Percentiles rank a stretch among this genome's conserved stretches.
phyloP scores from a whole-genome alignment of 1,140 invertebrate genomes.

The Notospermus geniculatus region DNA sequence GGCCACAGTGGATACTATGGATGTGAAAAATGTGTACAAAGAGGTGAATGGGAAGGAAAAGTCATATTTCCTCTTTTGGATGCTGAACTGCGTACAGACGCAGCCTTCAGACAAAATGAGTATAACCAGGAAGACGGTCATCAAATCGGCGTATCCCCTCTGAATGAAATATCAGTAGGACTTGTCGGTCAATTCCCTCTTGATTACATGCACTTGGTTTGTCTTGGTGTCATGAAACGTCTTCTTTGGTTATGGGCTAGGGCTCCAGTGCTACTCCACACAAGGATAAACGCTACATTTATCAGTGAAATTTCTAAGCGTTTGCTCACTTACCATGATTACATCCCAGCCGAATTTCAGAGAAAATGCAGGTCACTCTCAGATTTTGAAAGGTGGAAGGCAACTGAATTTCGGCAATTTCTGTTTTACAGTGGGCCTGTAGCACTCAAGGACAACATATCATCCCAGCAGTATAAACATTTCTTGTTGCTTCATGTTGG shows the following conservation, averaged over 20 bases:
- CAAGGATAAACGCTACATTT: constrained; percentile 6
- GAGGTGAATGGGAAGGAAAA: constrained; percentile 17
- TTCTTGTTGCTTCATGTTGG: constrained; percentile 50
- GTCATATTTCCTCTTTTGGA: constrained; percentile 28
- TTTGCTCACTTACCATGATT: constrained; percentile 16
- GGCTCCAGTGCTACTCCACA: constrained; percentile 9
- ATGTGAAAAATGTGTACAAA: constrained; percentile 15
- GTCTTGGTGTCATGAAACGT: constrained; percentile 51
- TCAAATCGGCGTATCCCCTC: constrained; percentile 20
- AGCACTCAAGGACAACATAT: constrained; percentile 41
- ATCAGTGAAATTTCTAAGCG: constrained; percentile 22
- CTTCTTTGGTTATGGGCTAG: constrained; percentile 40
- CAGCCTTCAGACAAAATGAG: constrained; percentile 25
- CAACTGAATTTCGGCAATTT: too few relatives aligned
- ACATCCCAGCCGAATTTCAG: constrained; percentile 48
- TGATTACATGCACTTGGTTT: constrained; percentile 55
- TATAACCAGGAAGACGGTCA: constrained; percentile 20
- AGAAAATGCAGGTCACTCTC: constrained; percentile 47
- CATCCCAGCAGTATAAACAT: constrained; percentile 45
- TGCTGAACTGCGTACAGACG: constrained; percentile 27
- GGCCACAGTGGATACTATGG: neutral
- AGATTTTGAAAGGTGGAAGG: constrained; percentile 55
- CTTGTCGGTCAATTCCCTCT: constrained; percentile 36
- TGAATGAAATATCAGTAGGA: constrained; percentile 12
- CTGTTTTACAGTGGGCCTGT: constrained; percentile 54